These are phyloP conservation scores for Thumatha senex DNA, from an alignment of 2,888 invertebrate species.

Conservation along the genomic window DNA sequence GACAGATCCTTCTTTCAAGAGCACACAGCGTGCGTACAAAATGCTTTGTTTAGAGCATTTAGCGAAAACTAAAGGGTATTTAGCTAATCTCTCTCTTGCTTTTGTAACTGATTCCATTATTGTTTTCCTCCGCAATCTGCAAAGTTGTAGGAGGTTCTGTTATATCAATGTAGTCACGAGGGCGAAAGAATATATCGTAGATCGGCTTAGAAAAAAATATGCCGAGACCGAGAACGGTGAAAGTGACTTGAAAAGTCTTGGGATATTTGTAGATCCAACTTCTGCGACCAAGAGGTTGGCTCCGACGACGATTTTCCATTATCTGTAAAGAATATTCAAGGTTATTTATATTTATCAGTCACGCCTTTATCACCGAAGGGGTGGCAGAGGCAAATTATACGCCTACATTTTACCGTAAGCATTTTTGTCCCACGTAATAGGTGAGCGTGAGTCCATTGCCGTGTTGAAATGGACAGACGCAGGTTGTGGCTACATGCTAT, in stretches of 20 bases:
- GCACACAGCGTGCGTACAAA: slow-evolving; percentile 91
- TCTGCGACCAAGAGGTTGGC: slow-evolving; percentile 78
- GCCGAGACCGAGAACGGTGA: slow-evolving; percentile 76
- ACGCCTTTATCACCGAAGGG: too few relatives aligned
- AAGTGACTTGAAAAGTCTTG: slow-evolving; percentile 79
- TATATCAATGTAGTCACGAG: slow-evolving; percentile 47
- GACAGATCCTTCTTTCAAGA: slow-evolving; percentile 87
- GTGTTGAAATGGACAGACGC: too few relatives aligned
- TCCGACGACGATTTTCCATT: slow-evolving; percentile 69
- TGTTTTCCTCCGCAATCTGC: slow-evolving; percentile 10
- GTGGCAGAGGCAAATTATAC: too few relatives aligned
- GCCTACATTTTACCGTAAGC: too few relatives aligned
- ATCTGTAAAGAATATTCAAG: slow-evolving; percentile 43
- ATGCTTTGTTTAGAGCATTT: slow-evolving; percentile 88
- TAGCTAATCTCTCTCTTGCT: slow-evolving; percentile 88
- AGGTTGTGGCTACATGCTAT: too few relatives aligned
- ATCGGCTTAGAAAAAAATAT: slow-evolving; percentile 88
- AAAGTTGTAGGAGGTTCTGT: slow-evolving; percentile 60
- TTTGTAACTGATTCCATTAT: slow-evolving; percentile 91
- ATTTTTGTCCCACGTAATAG: too few relatives aligned
- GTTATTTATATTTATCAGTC: background rate
- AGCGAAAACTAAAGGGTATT: slow-evolving; percentile 88
- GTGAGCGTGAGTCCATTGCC: too few relatives aligned
- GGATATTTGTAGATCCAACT: slow-evolving; percentile 86
- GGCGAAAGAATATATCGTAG: slow-evolving; percentile 85